Base-by-base conservation (phyloP, 1,140 invertebrate genomes). In the Drosophila arizonae region DNA sequence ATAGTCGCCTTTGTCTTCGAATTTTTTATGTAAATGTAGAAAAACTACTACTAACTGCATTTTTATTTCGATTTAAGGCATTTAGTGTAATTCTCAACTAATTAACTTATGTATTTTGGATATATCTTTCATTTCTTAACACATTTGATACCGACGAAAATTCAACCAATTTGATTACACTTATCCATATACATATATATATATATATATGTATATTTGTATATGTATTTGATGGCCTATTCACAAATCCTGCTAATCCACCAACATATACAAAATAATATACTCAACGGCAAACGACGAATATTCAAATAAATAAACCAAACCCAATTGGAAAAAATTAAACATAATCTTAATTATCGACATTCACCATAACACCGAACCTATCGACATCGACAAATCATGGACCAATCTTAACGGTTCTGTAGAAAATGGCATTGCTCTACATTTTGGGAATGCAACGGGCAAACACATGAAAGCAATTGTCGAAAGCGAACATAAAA, bases 391-490 rank as follows among this genome's bases (percentile, higher is more conserved):
- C 60, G 54, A 48, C 43, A n/a, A 45, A 39, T 57, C 54, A 36
- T 39, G 33, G 11, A 46, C 24, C n/a, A 36, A 48, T 56, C 63
- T 46, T 51, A 46, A 63, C 58, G 41, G 21, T 48, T 6, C 30
- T 21, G 52, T 67, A 88, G 85, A 80, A 54, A 71, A 56, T 65
- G 73, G 58, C 61, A 79, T 70, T 77, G 52, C 58, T 26, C 26
- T 58, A 33, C 56, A 54, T 54, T 33, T 30, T 52, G 62, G 50
- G 52, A 74, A 58, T 58, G 39, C 72, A n/a, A 64, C 57, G 57
- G 73, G 81, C 69, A 84, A 87, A 82, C 81, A 90, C 68, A 84
- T 91, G 79, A 81, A 77, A 73, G 82, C 89, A 55, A 90, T 90
- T 75, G 82, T 90, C 77, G 90, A 91, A 89, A 89, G 72, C 54